These are phyloP conservation scores for Mythimna pallens DNA, from an alignment of 2,888 invertebrate genomes.

Conservation along the genomic window DNA sequence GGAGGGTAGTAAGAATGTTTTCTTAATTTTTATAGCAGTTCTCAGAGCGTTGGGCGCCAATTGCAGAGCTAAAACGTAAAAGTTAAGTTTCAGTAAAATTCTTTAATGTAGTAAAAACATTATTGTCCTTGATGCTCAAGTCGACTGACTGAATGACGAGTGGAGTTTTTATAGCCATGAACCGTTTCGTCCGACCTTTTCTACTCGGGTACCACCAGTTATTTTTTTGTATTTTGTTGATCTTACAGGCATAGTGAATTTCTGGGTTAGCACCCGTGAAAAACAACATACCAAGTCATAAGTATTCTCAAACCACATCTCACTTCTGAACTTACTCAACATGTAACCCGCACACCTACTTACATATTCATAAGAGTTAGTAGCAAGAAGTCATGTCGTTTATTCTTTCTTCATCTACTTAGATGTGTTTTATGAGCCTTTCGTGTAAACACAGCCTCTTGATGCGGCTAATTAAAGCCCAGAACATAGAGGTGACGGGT, in stretches of 20 bases:
- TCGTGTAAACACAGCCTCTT: conserved; percentile 62
- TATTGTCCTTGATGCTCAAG: conserved; percentile 3
- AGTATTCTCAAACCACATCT: conserved; percentile 45
- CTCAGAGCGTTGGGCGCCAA: conserved; percentile 27
- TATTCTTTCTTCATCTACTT: conserved; percentile 59
- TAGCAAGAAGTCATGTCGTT: conserved; percentile 53
- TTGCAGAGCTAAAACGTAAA: conserved; percentile 10
- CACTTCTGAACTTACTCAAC: conserved; percentile 38
- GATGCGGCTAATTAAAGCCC: conserved; percentile 65
- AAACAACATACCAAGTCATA: conserved; percentile 26
- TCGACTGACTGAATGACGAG: neutral
- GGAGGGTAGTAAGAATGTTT: conserved; percentile 27
- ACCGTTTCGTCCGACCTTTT: neutral
- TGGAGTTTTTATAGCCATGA: neutral
- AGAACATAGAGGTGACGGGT: conserved; percentile 16
- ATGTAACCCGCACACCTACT: conserved; percentile 48
- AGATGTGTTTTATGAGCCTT: conserved; percentile 51
- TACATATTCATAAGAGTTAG: conserved; percentile 64
- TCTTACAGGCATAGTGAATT: conserved; percentile 6
- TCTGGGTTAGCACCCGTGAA: neutral
- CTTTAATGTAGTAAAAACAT: conserved; percentile 1
- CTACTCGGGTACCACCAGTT: neutral
- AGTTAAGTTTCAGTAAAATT: neutral
- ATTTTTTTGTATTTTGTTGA: neutral
- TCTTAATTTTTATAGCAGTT: conserved; percentile 24